Evolutionary conservation across 2,888 invertebrate species (phyloP).

Genomic region (Sphaeridia pumilis): DNA sequence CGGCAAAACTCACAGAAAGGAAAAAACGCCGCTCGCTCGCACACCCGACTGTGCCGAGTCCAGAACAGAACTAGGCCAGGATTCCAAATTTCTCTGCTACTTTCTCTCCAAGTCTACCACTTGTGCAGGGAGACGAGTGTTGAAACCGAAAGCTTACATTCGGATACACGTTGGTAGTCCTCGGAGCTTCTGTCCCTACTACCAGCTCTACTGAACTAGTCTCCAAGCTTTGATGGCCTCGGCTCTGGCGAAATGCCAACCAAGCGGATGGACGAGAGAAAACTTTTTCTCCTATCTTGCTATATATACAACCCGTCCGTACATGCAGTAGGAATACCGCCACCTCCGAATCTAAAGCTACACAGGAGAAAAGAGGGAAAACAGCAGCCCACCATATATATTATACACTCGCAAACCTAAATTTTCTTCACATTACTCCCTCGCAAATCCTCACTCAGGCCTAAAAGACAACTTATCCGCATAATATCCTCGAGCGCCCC

Average conservation of each 20-base stretch:
- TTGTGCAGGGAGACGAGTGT: no score
- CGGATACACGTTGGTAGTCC: no score
- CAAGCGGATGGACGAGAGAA: slow-evolving; percentile 6
- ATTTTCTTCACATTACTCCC: background rate
- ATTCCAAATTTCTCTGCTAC: no score
- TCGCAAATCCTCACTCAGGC: background rate
- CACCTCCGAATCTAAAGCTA: background rate
- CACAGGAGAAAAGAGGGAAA: background rate
- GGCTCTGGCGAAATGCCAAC: slow-evolving; percentile 17
- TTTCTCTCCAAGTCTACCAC: no score
- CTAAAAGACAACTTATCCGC: background rate
- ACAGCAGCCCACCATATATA: slow-evolving; percentile 19
- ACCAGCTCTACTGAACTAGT: background rate
- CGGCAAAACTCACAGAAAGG: no score
- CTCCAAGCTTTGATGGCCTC: slow-evolving; percentile 11
- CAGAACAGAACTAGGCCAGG: background rate
- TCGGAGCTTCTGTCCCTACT: background rate
- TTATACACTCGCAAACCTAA: no score
- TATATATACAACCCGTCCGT: no score
- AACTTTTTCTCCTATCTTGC: no score
- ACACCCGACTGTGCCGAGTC: background rate
- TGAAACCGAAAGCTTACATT: no score
- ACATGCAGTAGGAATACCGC: background rate
- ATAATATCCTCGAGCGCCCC: no score
- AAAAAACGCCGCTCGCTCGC: no score